phyloP scores from a whole-genome alignment of 35 echinoderm and acorn worm genomes.

The Lytechinus variegatus region DNA sequence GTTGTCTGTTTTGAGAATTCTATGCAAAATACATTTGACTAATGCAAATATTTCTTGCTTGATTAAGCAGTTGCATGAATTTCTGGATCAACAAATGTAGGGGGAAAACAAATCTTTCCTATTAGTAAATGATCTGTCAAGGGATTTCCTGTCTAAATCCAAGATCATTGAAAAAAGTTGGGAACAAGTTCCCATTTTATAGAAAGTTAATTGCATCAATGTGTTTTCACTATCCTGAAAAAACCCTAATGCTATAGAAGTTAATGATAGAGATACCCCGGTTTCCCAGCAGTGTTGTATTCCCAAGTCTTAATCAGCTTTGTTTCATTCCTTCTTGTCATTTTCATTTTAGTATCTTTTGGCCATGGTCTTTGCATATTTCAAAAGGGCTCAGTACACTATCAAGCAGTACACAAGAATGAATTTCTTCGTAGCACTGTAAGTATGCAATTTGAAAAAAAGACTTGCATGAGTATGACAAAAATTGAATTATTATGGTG shows the following conservation, averaged over 20 bases:
- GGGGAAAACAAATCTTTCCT: neutral
- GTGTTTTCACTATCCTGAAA: too few relatives aligned
- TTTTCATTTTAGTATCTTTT: conserved; percentile 82
- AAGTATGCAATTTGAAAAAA: conserved; percentile 53
- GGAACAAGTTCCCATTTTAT: too few relatives aligned
- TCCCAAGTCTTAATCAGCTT: neutral
- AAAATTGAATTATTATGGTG: too few relatives aligned
- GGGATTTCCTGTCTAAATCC: neutral
- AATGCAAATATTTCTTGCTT: neutral
- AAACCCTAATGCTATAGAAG: too few relatives aligned
- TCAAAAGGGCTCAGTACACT: conserved; percentile 86
- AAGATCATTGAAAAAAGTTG: too few relatives aligned
- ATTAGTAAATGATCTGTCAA: neutral
- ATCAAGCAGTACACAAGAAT: conserved; percentile 86
- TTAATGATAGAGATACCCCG: too few relatives aligned
- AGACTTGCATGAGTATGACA: neutral
- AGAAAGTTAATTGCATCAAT: too few relatives aligned
- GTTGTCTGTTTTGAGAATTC: neutral
- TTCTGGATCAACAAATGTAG: neutral
- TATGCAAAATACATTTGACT: neutral
- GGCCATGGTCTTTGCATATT: conserved; percentile 97
- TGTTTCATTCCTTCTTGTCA: neutral
- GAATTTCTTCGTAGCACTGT: conserved; percentile 97
- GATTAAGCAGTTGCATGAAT: neutral
- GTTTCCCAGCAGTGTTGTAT: neutral